These are phyloP conservation scores for Tortrix viridana DNA, from an alignment of 2,888 invertebrate genomes.

Conservation along the genomic window DNA sequence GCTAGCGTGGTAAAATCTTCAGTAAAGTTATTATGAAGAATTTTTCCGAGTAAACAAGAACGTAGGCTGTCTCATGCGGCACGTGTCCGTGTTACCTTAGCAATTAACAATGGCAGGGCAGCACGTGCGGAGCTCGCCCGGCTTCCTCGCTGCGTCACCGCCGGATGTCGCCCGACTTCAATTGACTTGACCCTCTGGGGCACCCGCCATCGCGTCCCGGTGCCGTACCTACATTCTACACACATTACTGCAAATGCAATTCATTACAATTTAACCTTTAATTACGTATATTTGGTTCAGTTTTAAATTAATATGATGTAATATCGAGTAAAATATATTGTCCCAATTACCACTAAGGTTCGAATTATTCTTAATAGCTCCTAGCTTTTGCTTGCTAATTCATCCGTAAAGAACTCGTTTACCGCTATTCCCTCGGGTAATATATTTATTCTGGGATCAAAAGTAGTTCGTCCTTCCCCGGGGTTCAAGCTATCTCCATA, in stretches of 20 bases:
- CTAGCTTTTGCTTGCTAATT: no score
- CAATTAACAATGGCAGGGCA: slow-evolving; percentile 34
- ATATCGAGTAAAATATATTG: no score
- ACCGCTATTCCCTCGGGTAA: no score
- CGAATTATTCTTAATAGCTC: no score
- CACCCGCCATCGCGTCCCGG: slow-evolving; percentile 28
- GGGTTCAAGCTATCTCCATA: no score
- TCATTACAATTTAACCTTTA: slow-evolving; percentile 7
- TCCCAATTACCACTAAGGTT: no score
- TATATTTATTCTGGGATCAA: no score
- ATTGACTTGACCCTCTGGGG: slow-evolving; percentile 81
- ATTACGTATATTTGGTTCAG: neutral
- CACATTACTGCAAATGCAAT: slow-evolving; percentile 27
- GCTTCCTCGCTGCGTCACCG: slow-evolving; percentile 46
- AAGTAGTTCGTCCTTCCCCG: no score
- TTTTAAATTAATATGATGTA: neutral
- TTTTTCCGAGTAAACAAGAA: slow-evolving; percentile 28
- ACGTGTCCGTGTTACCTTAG: slow-evolving; percentile 31
- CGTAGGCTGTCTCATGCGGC: slow-evolving; percentile 10
- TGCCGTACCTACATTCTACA: slow-evolving; percentile 14
- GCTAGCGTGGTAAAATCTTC: neutral
- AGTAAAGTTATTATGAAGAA: slow-evolving; percentile 10
- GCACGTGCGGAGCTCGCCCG: slow-evolving; percentile 24
- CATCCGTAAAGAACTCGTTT: no score
- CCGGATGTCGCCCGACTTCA: slow-evolving; percentile 76